phyloP scores from a whole-genome alignment of 2,888 invertebrate species.

The Amphipyra tragopoginis region DNA sequence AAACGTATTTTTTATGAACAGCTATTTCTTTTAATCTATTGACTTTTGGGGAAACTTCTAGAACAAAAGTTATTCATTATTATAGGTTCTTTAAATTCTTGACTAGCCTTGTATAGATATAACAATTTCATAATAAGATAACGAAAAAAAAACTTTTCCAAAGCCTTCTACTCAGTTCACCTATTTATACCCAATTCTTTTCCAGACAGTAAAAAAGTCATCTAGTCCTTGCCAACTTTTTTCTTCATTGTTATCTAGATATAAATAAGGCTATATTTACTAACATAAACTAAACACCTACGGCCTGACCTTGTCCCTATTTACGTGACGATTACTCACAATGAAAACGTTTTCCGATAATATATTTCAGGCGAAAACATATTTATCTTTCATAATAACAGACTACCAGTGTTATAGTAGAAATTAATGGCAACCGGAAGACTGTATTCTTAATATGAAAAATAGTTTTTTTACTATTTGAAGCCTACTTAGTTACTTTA shows the following conservation, averaged over 20 bases:
- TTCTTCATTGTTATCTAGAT: neutral
- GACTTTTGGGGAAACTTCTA: no score
- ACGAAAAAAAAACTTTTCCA: no score
- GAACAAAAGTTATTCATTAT: no score
- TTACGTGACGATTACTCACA: conserved; percentile 36
- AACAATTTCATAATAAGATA: no score
- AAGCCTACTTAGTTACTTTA: no score
- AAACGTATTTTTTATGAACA: no score
- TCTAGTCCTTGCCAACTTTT: conserved; percentile 2
- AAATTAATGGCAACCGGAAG: neutral
- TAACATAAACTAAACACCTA: conserved; percentile 33
- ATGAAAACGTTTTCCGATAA: conserved; percentile 52
- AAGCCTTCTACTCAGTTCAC: no score
- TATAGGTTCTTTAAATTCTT: no score
- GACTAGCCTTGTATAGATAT: no score
- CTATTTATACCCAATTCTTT: no score
- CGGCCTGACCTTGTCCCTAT: conserved; percentile 38
- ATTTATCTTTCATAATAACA: conserved; percentile 20
- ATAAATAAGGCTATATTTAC: conserved; percentile 16
- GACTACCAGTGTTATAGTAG: neutral
- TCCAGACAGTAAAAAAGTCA: no score
- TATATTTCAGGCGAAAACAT: conserved; percentile 43
- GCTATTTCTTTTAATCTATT: no score
- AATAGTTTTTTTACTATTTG: neutral
- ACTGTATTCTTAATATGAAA: neutral